Percentiles rank a stretch among this genome's conserved stretches.
Conservation (phyloP, 2,113 vertebrate genomes). For the Lycocorax pyrrhopterus region DNA sequence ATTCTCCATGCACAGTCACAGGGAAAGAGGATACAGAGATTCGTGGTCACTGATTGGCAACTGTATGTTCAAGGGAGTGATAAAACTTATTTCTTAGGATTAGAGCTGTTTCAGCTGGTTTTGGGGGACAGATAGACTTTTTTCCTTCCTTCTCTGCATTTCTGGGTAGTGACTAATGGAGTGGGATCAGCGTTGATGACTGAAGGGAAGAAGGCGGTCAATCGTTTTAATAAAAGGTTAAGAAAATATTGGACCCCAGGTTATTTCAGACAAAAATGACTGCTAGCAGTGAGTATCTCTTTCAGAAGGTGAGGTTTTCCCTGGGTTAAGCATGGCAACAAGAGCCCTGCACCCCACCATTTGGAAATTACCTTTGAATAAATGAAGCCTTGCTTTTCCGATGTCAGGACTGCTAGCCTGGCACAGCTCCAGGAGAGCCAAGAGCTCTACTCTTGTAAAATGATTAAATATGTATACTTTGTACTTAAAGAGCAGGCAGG, state of each 20-base stretch:
- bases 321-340: neutral
- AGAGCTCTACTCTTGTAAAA: constrained; percentile 32
- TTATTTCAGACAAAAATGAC: neutral
- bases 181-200: fast-evolving
- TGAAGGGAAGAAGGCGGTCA: fast-evolving
- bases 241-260: neutral
- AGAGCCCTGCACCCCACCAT: neutral
- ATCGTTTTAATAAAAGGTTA: neutral
- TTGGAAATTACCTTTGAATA: neutral
- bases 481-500: constrained; percentile 23
- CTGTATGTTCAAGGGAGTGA: neutral
- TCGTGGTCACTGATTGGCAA: fast-evolving
- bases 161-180: neutral
- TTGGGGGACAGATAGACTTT: neutral
- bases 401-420: neutral
- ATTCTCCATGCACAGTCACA: neutral
- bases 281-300: neutral
- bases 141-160: neutral
- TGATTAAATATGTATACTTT: constrained; percentile 41
- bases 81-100: neutral
- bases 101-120: neutral
- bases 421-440: neutral
- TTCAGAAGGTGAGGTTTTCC: neutral
- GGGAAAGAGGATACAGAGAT: neutral
- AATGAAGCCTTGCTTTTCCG: neutral